Conservation (phyloP, 2,113 vertebrate genomes). For the Fregetta grallaria region DNA sequence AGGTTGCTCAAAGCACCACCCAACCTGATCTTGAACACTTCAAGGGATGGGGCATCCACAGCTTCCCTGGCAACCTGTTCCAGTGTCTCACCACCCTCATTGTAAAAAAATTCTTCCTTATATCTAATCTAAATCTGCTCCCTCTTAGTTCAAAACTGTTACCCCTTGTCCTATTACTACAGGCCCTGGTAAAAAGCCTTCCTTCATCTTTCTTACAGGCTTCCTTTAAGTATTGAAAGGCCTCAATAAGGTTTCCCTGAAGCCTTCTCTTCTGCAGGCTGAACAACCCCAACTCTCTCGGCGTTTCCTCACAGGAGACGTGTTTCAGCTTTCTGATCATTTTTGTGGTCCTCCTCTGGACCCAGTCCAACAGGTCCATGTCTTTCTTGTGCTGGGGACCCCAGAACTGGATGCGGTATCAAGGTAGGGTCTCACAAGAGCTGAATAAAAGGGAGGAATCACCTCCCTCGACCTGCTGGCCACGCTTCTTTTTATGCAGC, state of each 20-base stretch:
- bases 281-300: not conserved
- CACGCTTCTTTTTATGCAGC: not conserved
- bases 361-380: not conserved
- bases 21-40: not conserved
- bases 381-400: not conserved
- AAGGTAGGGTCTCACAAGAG: not conserved
- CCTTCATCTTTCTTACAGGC: not conserved
- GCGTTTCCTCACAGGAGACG: not conserved
- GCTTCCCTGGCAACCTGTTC: not conserved
- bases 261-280: not conserved
- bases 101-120: not conserved
- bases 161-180: no score
- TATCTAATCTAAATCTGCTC: not conserved
- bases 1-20: not conserved
- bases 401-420: not conserved
- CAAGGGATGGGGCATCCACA: not conserved
- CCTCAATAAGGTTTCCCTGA: not conserved
- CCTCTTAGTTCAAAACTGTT: not conserved
- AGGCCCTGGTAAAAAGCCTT: not conserved
- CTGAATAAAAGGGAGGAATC: not conserved
- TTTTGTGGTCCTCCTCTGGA: not conserved
- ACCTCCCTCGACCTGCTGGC: not conserved
- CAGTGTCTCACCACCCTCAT: not conserved
- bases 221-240: not conserved
- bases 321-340: not conserved